These are phyloP conservation scores for Illadopsis cleaveri DNA, from an alignment of 2,113 vertebrate genomes.

Conservation along the genomic window DNA sequence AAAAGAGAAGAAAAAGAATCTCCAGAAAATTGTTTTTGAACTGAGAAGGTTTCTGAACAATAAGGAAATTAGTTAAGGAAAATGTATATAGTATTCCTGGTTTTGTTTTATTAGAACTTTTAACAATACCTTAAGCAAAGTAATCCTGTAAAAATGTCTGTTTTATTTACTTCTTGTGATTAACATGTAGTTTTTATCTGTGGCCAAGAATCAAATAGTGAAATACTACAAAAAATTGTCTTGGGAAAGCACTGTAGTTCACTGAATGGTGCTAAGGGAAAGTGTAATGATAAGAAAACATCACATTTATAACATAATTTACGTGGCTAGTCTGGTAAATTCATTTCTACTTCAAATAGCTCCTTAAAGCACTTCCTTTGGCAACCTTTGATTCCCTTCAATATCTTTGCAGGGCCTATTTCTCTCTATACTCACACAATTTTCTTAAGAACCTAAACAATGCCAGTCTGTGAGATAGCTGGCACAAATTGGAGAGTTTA, in stretches of 20 bases:
- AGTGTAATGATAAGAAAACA: neutral
- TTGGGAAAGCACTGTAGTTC: neutral
- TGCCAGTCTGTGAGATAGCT: neutral
- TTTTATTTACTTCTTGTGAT: neutral
- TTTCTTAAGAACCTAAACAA: neutral
- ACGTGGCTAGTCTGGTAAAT: neutral
- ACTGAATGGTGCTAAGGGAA: neutral
- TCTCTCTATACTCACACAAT: neutral
- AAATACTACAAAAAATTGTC: neutral
- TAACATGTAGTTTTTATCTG: neutral
- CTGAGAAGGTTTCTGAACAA: neutral
- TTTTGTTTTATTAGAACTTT: neutral
- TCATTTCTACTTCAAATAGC: neutral
- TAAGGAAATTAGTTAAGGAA: neutral
- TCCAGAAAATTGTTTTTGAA: neutral
- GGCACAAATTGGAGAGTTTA: fast-evolving
- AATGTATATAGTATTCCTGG: neutral
- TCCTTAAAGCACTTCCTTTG: neutral
- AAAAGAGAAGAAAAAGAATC: neutral
- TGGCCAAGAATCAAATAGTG: neutral
- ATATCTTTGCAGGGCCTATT: neutral
- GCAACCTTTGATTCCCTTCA: neutral
- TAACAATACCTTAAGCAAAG: neutral
- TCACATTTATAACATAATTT: neutral
- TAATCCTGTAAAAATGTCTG: neutral